phyloP scores from a whole-genome alignment of 2,797 vertebrate species.

The Silurus aristotelis region DNA sequence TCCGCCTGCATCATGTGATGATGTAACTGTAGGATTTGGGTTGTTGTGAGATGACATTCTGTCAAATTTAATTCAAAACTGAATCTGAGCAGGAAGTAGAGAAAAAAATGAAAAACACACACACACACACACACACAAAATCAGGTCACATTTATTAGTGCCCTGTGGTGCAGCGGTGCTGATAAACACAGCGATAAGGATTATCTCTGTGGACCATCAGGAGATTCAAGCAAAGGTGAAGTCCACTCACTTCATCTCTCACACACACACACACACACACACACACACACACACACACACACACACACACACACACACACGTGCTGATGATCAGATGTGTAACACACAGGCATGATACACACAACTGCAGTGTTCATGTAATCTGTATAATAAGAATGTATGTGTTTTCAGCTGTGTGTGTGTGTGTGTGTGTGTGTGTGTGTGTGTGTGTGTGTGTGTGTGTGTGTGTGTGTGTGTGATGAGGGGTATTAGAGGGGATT shows the following conservation, averaged over 20 bases:
- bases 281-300: no score
- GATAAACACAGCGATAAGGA: not conserved
- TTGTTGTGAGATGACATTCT: no score
- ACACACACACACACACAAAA: not conserved
- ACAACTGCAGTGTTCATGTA: not conserved
- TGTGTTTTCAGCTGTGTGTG: not conserved
- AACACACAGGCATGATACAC: not conserved
- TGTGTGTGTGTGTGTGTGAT: not conserved
- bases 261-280: not conserved
- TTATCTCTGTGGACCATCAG: not conserved
- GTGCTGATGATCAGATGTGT: not conserved
- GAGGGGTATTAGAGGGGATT: not conserved
- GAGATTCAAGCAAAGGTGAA: conserved; percentile 10
- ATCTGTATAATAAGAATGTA: no score
- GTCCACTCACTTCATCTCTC: not conserved
- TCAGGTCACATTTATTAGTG: not conserved
- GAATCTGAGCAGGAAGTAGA: no score
- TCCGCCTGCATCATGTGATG: no score
- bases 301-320: no score
- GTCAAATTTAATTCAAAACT: no score
- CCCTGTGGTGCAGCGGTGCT: not conserved
- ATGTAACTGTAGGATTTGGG: no score
- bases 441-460: not conserved
- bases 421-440: not conserved
- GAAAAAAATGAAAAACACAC: not conserved